phyloP scores from a whole-genome alignment of 1,140 invertebrate genomes.

The Neodiprion fabricii region DNA sequence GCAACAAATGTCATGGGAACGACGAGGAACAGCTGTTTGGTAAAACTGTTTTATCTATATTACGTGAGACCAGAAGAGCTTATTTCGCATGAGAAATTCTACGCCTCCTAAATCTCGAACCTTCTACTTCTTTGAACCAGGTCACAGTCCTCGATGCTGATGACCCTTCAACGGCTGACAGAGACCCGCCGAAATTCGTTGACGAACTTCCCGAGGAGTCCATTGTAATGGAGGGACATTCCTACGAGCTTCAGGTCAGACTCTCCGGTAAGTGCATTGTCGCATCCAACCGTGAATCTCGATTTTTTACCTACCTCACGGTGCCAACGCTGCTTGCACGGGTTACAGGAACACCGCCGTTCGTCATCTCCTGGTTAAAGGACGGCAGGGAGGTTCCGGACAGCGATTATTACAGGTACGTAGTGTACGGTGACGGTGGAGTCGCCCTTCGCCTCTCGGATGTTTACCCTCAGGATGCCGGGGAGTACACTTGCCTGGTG shows the following conservation, averaged over 20 bases:
- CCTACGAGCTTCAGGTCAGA: constrained; percentile 64
- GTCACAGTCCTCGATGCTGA: constrained; percentile 40
- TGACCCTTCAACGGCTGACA: constrained; percentile 41
- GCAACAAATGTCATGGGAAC: constrained; percentile 67
- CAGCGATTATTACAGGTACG: constrained; percentile 69
- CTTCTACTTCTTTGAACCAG: constrained; percentile 28
- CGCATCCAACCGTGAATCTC: background rate
- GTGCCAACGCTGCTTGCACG: background rate
- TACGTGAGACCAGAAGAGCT: no score
- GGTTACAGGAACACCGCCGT: constrained; percentile 66
- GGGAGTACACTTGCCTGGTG: constrained; percentile 74
- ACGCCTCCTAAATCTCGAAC: background rate
- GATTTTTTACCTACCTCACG: constrained; percentile 6
- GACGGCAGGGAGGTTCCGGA: constrained; percentile 73
- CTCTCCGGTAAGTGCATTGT: constrained; percentile 52
- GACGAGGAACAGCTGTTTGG: constrained; percentile 46
- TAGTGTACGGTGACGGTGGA: constrained; percentile 67
- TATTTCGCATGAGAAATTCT: no score
- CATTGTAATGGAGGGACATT: constrained; percentile 67
- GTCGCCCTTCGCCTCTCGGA: constrained; percentile 71
- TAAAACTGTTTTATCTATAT: constrained; percentile 11
- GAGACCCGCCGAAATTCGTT: constrained; percentile 59
- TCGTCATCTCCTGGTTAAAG: constrained; percentile 75
- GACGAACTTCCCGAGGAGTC: constrained; percentile 55
- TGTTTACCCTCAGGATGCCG: constrained; percentile 71